These are phyloP conservation scores for Hyla sarda DNA, from an alignment of 2,113 vertebrate genomes.

Conservation along the genomic window DNA sequence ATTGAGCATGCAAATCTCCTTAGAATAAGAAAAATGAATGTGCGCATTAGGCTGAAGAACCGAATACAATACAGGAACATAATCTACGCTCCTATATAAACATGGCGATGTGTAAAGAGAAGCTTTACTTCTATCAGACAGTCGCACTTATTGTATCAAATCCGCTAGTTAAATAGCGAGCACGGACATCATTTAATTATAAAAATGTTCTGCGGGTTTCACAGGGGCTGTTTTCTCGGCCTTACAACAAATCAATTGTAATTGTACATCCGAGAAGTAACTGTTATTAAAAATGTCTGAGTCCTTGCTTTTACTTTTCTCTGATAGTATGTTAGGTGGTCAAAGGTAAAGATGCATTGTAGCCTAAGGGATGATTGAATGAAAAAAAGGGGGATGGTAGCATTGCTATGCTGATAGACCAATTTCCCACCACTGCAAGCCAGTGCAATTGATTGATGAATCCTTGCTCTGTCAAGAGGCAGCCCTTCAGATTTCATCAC, in stretches of 20 bases:
- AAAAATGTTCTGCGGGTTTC: conserved; percentile 66
- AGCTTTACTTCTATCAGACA: background rate
- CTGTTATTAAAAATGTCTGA: conserved; percentile 89
- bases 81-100: background rate
- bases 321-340: conserved; percentile 91
- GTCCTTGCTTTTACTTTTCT: conserved; percentile 82
- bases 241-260: conserved; percentile 91
- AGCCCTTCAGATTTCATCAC: conserved; percentile 99
- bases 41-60: background rate
- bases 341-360: conserved; percentile 98
- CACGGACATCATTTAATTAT: conserved; percentile 48
- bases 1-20: background rate
- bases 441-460: conserved; percentile 97
- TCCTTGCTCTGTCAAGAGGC: conserved; percentile 96
- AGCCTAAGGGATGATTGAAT: conserved; percentile 97
- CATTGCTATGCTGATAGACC: conserved; percentile 89
- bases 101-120: background rate
- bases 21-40: background rate
- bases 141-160: conserved; percentile 5
- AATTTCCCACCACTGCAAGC: conserved; percentile 97
- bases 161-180: conserved; percentile 35
- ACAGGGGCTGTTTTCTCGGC: conserved; percentile 81
- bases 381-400: conserved; percentile 85
- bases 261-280: conserved; percentile 88
- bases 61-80: background rate